Base-by-base conservation (phyloP, 2,113 vertebrate species). In the Dicaeum eximium region DNA sequence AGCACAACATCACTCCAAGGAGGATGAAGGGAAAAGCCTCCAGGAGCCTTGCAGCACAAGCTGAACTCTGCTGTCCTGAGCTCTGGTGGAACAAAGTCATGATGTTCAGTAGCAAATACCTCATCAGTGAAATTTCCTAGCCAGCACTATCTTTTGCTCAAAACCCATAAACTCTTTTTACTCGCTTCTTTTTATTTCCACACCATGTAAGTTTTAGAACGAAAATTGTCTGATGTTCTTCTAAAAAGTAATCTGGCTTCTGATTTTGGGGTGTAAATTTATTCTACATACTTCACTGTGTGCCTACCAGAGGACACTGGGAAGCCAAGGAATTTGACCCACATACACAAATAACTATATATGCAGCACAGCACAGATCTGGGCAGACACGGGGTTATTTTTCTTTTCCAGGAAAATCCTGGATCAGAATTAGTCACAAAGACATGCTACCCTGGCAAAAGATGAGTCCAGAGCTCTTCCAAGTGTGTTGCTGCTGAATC, bases 381-480 rank as follows among this genome's bases (percentile, higher is more conserved):
- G 71, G 79, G 54, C 71, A 90, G 75, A 44, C 47, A 40, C 7
- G 0, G 67, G 20, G 71, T 66, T 88, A 24, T 78, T 95, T 88
- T 88, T 77, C 88, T 80, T 88, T 92, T 86, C 92, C 95, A 88
- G 61, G 92, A 92, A 92, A 96, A 82, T 44, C 64, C 82, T 93
- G 82, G 67, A 78, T 56, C 67, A 78, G 56, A 95, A 80, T 94
- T 70, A 91, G 62, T 91, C 86, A 81, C 60, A 80, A 87, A 93
- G 95, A 64, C 83, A 51, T 0, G 3, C 58, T 85, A 70, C 66
- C 79, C 89, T 73, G 95, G 91, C 80, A 80, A 80, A 94, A 95
- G 74, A 70, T 90, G 30, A 93, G 94, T 91, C 86, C 96, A 86
- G 95, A 92, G 94, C 96, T 94, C 92, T 96, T 92, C 84, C 91